phyloP scores from a whole-genome alignment of 2,797 vertebrate genomes.

The Helicolenus hilgendorfi region DNA sequence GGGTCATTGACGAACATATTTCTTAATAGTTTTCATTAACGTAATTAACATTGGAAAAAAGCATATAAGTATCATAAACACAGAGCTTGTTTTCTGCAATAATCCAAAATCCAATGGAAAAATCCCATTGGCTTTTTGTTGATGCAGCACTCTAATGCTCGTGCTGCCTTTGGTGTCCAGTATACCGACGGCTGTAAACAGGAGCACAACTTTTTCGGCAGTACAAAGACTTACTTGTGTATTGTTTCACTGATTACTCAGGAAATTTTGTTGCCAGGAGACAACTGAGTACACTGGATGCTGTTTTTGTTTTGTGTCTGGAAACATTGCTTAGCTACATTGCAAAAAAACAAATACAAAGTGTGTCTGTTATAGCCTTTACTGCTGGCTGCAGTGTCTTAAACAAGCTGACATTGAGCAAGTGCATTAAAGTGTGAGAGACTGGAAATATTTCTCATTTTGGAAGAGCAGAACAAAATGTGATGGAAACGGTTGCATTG shows the following conservation, averaged over 20 bases:
- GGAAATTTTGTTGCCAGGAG: conserved; percentile 11
- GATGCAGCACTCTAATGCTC: no score
- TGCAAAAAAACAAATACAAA: background rate
- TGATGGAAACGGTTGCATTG: conserved; percentile 13
- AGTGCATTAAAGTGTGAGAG: background rate
- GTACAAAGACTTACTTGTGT: background rate
- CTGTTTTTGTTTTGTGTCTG: background rate
- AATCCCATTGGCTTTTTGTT: no score
- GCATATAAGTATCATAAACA: no score
- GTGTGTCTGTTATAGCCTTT: background rate
- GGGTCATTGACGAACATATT: no score
- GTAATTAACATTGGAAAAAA: no score
- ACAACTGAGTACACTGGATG: background rate
- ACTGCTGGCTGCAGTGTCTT: conserved; percentile 1
- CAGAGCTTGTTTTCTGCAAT: no score
- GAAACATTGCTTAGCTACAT: background rate
- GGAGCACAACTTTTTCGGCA: background rate
- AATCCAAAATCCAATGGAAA: no score
- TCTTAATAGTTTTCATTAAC: no score
- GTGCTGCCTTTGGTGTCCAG: background rate
- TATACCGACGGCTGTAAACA: background rate
- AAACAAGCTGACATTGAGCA: conserved; percentile 16
- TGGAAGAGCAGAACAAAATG: background rate
- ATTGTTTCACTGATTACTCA: background rate
- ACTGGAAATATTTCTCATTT: background rate